A percentile compares a stretch with the other conserved stretches of the same genome.
Conservation (phyloP, 2,888 invertebrate species). For the Cetonia aurata region DNA sequence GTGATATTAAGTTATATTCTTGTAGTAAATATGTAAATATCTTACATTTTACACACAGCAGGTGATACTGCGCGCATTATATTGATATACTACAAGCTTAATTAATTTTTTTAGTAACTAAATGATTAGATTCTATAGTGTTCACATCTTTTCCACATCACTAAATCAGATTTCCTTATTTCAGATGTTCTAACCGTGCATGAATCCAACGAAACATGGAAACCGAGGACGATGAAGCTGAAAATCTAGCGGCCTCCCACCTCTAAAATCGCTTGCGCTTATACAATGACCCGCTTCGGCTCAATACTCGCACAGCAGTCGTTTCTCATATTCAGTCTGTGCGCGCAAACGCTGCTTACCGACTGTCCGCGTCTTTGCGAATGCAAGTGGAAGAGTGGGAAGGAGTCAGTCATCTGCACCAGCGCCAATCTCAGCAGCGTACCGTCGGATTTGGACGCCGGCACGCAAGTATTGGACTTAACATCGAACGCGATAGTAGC, state of each 20-base stretch:
- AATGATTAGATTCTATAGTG: too few species aligned
- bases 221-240: constrained; percentile 59
- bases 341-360: constrained; percentile 68
- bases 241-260: constrained; percentile 47
- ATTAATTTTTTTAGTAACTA: too few species aligned
- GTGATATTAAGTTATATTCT: too few species aligned
- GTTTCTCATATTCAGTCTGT: constrained; percentile 59
- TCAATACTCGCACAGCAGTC: constrained; percentile 38
- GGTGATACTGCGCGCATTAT: too few species aligned
- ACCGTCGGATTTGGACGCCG: constrained; percentile 80
- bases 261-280: constrained; percentile 37
- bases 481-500: constrained; percentile 78
- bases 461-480: constrained; percentile 84
- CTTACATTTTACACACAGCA: too few species aligned
- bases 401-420: constrained; percentile 85
- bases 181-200: constrained; percentile 47
- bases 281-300: constrained; percentile 39
- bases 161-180: constrained; percentile 44
- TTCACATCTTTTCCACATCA: too few species aligned
- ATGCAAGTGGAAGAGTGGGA: constrained; percentile 91
- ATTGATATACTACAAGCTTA: too few species aligned
- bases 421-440: constrained; percentile 81
- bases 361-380: constrained; percentile 84
- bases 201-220: constrained; percentile 55
- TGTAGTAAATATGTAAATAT: too few species aligned